Evolutionary conservation across 1,140 invertebrate species (phyloP).

Genomic region (Schlechtendalia chinensis): DNA sequence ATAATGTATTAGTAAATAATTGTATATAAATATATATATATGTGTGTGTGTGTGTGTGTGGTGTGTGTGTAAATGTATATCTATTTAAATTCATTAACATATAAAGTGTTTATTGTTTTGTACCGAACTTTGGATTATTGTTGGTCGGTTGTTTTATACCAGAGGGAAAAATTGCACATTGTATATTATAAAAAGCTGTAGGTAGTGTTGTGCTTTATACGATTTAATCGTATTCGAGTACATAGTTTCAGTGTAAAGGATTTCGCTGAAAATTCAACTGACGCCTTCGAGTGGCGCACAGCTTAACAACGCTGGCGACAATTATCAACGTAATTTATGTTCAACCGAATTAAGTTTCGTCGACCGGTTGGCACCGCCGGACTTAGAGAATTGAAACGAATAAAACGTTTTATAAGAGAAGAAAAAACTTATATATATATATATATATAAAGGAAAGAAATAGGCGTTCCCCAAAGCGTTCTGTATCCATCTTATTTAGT

Average conservation of each 20-base stretch:
- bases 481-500: conserved; percentile 43
- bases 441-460: neutral
- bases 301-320: neutral
- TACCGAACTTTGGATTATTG: neutral
- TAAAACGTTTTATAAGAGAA: neutral
- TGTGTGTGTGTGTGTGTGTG: too few species aligned
- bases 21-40: too few species aligned
- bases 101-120: too few species aligned
- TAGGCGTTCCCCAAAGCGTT: conserved; percentile 25
- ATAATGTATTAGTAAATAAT: too few species aligned
- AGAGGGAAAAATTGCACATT: neutral
- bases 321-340: conserved; percentile 31
- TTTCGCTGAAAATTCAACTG: neutral
- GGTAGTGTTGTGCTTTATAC: too few species aligned
- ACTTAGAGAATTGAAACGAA: conserved; percentile 13
- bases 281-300: neutral
- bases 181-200: neutral
- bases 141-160: neutral
- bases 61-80: too few species aligned
- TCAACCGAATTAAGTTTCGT: conserved; percentile 37
- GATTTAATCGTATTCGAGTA: neutral
- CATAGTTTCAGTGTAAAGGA: neutral
- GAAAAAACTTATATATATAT: neutral
- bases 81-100: too few species aligned
- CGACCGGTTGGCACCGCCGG: conserved; percentile 23